These are phyloP conservation scores for Neopelma chrysocephalum DNA, from an alignment of 2,797 vertebrate genomes.

Conservation along the genomic window DNA sequence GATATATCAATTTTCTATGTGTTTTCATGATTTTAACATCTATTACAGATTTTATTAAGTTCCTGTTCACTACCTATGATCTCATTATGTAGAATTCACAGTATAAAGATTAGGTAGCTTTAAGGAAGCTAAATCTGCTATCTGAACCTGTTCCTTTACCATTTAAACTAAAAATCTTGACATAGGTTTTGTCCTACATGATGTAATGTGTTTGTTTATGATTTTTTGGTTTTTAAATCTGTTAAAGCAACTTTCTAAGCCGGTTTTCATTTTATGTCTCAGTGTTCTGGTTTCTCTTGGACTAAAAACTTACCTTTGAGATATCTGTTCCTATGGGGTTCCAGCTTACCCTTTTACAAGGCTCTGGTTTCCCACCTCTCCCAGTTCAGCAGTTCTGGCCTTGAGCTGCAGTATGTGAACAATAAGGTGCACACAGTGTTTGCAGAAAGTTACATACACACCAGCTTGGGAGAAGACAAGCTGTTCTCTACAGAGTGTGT, in stretches of 20 bases:
- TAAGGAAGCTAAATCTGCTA: not conserved
- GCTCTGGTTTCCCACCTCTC: not conserved
- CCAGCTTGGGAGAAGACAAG: not conserved
- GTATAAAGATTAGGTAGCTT: not conserved
- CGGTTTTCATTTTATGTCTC: not conserved
- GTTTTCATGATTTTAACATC: not conserved
- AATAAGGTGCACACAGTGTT: not conserved
- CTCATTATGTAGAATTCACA: not conserved
- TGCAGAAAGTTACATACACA: not conserved
- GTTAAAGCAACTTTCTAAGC: not conserved
- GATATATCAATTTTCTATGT: not conserved
- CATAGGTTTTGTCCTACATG: not conserved
- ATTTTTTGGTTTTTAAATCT: not conserved
- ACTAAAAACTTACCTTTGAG: not conserved
- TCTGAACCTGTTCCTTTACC: not conserved
- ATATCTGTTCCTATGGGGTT: not conserved
- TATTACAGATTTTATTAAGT: not conserved
- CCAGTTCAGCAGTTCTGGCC: not conserved
- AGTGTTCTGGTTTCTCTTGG: not conserved
- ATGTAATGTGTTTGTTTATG: not conserved
- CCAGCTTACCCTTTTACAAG: not conserved
- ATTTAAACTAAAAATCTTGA: not conserved
- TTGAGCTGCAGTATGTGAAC: not conserved
- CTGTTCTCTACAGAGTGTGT: not conserved
- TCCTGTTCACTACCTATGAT: rapidly evolving